Percentiles rank a stretch among this genome's conserved stretches.
phyloP scores from a whole-genome alignment of 2,113 vertebrate species.

The Sorex fumeus region DNA sequence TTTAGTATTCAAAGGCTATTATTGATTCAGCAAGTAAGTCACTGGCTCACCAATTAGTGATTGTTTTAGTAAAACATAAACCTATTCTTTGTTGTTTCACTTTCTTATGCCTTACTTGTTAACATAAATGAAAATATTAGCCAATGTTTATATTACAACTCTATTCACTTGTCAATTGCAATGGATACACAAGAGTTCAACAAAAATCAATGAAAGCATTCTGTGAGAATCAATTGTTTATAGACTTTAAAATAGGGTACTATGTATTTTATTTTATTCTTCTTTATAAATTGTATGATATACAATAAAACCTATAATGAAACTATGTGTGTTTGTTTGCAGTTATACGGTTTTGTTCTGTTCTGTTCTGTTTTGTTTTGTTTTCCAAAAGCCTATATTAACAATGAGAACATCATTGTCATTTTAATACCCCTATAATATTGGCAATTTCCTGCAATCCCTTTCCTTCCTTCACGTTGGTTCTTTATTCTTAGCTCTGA shows the following conservation, averaged over 20 bases:
- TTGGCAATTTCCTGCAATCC: background rate
- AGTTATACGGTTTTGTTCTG: background rate
- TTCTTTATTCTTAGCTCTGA: background rate
- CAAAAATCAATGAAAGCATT: constrained; percentile 45
- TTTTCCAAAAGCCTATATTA: no score
- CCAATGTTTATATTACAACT: background rate
- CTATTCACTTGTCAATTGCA: constrained; percentile 45
- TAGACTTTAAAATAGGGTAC: constrained; percentile 25
- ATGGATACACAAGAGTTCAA: background rate
- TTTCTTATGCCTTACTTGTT: constrained; percentile 32
- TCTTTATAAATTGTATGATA: constrained; percentile 22
- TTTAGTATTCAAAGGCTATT: background rate
- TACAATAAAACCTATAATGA: constrained; percentile 43
- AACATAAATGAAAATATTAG: constrained; percentile 61
- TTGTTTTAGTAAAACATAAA: constrained; percentile 16
- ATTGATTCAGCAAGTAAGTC: constrained; percentile 9
- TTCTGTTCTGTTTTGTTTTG: background rate
- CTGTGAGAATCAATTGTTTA: constrained; percentile 41
- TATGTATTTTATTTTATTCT: constrained; percentile 12
- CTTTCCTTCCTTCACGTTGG: background rate
- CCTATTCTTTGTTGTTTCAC: background rate
- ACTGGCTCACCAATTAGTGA: background rate
- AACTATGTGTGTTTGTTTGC: background rate
- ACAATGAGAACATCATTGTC: background rate
- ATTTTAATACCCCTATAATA: background rate